Evolutionary conservation across 2,888 invertebrate genomes (phyloP), one percentile per base, ranked within the genome.

Genomic region (Rhopalosiphum nymphaeae): DNA sequence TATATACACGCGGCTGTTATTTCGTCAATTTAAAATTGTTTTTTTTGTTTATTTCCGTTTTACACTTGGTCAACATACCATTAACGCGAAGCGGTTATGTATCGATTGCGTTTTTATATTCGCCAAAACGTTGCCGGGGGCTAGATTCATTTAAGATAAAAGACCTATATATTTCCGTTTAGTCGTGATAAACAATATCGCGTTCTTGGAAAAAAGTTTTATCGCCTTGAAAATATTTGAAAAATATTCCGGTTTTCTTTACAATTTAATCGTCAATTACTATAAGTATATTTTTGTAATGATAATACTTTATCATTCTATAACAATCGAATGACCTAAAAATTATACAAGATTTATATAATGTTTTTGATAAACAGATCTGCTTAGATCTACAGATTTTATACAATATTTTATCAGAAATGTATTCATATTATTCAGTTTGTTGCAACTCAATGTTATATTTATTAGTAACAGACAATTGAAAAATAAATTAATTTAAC

Each of bases 141-240:
- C 85, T 49, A 85, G 29, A 93, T 57, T 93, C 57, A 61, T 93
- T 93, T 36, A 57, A 84, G 89, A 85, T 90, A 90, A 89, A 84
- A 84, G 42, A 67, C 21, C 78, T 49, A 53, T 49, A 13, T 44
- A 44, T 46, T 86, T 86, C 16, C 16, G 86, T 86, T 46, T 46
- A 26, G 49, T 42, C 49, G 61, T 36, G 67, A 49, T 90, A 67
- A 90, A 78, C 49, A 16, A 49, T 78, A 90, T 42, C 44, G 57
- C 16, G 44, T 16, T 44, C 44, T 57, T 78, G 3, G 42, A 57
- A 89, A 87, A 86, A 42, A 29, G 44, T 61, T 61, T 57, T 57
- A 57, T 9, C 29, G 44, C 29, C 86, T 5, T 21, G 5, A 13
- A 57, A 61, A 61, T 29, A 44, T 26, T 61, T 2, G 78, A 36